Evolutionary conservation across 2,888 invertebrate genomes (phyloP).

Genomic region (Clanis bilineata): DNA sequence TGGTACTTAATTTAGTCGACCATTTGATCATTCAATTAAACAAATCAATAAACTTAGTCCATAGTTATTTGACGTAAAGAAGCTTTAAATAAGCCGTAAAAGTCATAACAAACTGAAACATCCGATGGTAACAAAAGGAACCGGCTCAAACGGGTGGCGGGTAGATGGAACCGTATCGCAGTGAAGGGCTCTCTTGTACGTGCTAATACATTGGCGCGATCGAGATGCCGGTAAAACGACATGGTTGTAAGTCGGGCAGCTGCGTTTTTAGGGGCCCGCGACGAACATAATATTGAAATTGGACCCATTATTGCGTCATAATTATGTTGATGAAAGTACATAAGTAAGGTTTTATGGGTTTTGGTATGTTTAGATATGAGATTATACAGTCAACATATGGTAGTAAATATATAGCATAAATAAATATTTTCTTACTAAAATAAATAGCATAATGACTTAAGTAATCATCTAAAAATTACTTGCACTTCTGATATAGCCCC

Average conservation of each 20-base stretch:
- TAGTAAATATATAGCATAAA: too few species aligned
- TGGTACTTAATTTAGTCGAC: not conserved
- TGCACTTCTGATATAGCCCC: not conserved
- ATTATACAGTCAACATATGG: too few species aligned
- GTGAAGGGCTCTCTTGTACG: constrained; percentile 35
- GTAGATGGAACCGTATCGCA: constrained; percentile 59
- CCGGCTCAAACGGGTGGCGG: constrained; percentile 55
- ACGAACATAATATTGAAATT: not conserved
- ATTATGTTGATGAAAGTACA: not conserved
- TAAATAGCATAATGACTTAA: too few species aligned
- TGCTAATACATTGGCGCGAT: constrained; percentile 44
- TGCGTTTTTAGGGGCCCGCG: constrained; percentile 49
- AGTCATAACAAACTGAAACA: constrained; percentile 47
- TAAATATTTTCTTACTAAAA: too few species aligned
- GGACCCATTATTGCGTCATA: not conserved
- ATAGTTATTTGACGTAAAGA: constrained; percentile 13
- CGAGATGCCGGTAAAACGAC: constrained; percentile 52
- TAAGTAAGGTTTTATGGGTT: not conserved
- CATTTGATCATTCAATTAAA: not conserved
- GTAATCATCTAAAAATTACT: too few species aligned
- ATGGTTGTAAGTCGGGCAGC: constrained; percentile 63
- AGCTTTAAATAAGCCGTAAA: constrained; percentile 20
- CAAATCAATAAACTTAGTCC: not conserved
- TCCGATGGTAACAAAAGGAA: constrained; percentile 58
- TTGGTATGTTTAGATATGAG: not conserved